Base-by-base conservation (phyloP, 1,140 invertebrate genomes). In the Cherax destructor region DNA sequence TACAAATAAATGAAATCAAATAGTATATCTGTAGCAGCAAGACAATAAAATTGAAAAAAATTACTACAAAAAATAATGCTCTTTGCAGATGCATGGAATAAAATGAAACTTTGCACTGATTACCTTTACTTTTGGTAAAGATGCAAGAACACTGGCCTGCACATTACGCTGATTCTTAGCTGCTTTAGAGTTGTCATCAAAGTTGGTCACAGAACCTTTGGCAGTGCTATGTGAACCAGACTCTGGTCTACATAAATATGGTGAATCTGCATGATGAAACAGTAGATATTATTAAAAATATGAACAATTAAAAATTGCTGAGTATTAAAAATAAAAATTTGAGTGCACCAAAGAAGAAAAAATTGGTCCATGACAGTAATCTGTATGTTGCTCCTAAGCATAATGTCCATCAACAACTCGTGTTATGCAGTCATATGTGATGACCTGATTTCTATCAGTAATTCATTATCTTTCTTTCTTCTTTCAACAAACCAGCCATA, bases 81-180 rank as follows among this genome's bases (percentile, higher is more conserved):
- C 30, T 41, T 41, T 41, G 30, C 30, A 41, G 30, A 41, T 41
- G 30, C 30, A 41, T 41, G 30, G 2, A 41, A 41, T 41, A 41
- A 1, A 41, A 41, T 41, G 30, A 41, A 41, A 41, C 30, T 41
- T 41, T 56, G 52, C 13, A 56, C 9, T 56, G 49, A 41, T 24
- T 52, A 93, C 93, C 88, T 92, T 92, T 4, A 92, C 91, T 84
- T 91, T 92, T 65, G 93, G 92, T 30, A 93, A 78, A 18, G 86
- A 93, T 18, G 92, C 92, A 30, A 91, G 65, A 30, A 92, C 86
- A 89, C 81, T 83, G 47, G 93, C 92, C 78, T 92, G 91, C 56
- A 78, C 91, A 78, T 87, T 84, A 11, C 87, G 80, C 10, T 92
- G 86, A 24, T 92, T 92, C 50, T 84, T 89, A 1, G 91, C 83